Evolutionary conservation across 2,888 invertebrate genomes (phyloP), one percentile per base, ranked within the genome.

Genomic region (Tipula confusa): DNA sequence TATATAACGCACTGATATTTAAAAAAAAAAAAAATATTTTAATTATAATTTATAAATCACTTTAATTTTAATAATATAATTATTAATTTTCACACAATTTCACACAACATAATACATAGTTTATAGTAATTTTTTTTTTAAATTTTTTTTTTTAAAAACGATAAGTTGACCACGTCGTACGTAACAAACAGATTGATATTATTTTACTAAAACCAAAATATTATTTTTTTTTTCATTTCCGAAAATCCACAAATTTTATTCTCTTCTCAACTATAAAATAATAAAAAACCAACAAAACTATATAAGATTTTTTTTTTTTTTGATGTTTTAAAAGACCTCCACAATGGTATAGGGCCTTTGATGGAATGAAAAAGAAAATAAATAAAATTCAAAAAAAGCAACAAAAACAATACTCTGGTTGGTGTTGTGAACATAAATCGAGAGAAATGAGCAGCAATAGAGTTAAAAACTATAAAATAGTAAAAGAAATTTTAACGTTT

Each of bases 321-420:
- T n/a, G n/a, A n/a, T 64, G 64, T 24, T 38, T n/a, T 18, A 64
- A 64, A 64, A 64, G 64, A 64, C 64, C 64, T 64, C 64, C 64
- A 64, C 64, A 64, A 64, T 80, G 80, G 80, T 80, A 29, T 80
- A 80, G 29, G 31, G 80, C 80, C 29, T 80, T 80, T 80, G 80
- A 80, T 80, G 80, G 80, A 80, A 80, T 80, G 31, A 80, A 80
- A 80, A 80, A 80, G 31, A 80, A 29, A 80, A 80, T 80, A 64
- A 64, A 64, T 64, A 64, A 64, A 24, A 64, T 24, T 64, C 43
- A 64, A 64, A 64, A 38, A 38, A 64, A 64, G 24, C 64, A 24
- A 64, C 64, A 64, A 64, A 18, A 64, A 64, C 64, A 64, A 64
- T 9, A 38, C 13, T 4, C 1, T 24, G 64, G 64, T 64, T 24